phyloP scores from a whole-genome alignment of 2,888 invertebrate genomes.

The Caenorhabditis sinica region DNA sequence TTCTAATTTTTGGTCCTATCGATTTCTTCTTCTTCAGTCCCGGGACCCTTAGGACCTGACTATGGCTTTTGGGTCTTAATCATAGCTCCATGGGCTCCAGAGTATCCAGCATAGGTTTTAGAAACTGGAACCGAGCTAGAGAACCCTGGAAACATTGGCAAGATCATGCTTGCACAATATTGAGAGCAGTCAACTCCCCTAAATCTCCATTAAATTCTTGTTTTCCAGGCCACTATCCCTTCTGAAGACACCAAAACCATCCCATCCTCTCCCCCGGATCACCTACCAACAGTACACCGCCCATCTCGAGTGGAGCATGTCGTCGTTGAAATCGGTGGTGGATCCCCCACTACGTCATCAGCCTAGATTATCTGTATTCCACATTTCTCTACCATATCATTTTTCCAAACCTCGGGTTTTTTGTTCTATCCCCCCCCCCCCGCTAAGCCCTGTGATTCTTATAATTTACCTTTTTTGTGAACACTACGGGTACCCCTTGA shows the following conservation, averaged over 20 bases:
- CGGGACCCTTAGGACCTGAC: too few species aligned
- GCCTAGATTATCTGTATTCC: background rate
- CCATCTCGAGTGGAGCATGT: constrained; percentile 45
- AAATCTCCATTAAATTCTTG: background rate
- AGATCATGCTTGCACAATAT: too few species aligned
- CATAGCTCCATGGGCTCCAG: too few species aligned
- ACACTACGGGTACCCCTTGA: background rate
- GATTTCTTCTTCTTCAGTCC: too few species aligned
- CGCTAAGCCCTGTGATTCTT: background rate
- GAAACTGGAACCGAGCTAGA: too few species aligned
- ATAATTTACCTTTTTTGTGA: background rate
- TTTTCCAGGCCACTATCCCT: constrained; percentile 35
- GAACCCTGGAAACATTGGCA: too few species aligned
- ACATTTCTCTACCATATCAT: background rate
- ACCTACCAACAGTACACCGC: constrained; percentile 1
- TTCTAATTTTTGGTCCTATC: too few species aligned
- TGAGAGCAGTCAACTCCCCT: background rate
- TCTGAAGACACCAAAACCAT: background rate
- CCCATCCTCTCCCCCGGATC: background rate
- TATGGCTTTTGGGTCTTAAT: too few species aligned
- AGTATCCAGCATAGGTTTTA: too few species aligned
- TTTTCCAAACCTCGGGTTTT: constrained; percentile 9
- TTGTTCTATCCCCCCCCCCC: background rate
- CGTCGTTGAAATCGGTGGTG: constrained; percentile 38
- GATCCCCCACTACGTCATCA: constrained; percentile 11